Base-by-base conservation (phyloP, 2,888 invertebrate species). In the Aporophyla lueneburgensis region DNA sequence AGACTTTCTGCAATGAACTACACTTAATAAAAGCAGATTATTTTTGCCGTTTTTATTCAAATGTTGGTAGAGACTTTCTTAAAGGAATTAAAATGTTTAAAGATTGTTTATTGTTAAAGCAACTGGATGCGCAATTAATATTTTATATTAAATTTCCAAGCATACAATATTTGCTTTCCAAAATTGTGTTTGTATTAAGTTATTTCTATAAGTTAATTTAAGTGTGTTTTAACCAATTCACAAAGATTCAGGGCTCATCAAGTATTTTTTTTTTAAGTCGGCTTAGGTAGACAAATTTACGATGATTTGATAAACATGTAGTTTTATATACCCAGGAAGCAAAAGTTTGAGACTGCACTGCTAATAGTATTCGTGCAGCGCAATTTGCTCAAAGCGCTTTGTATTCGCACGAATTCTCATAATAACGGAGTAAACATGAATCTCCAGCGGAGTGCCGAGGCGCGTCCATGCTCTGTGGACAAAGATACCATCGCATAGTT, bases 141-240 rank as follows among this genome's bases (percentile, higher is more conserved):
- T 62, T 74, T 14, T 53, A n/a, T 73, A 59, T 84, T 74, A 73
- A 65, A 78, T 81, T 80, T 86, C 78, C 77, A 84, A 78, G 74
- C 75, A 43, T 77, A 77, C 53, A 65, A 72, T 70, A 46, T 72
- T 79, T 72, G 78, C 78, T 84, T 67, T 79, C 79, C 49, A 72
- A 76, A 70, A 73, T 71, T 78, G 73, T 72, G 59, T 80, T 73
- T 72, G 59, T 67, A 75, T 14, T 83, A 78, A 59, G 74, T 63
- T 65, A 63, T 79, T 76, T 70, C 9, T 78, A 71, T 75, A 73
- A 58, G 68, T 67, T 79, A 51, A 51, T 63, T 68, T 80, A 74
- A 68, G 78, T 77, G 51, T 83, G 67, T 80, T 81, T 85, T 74
- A 62, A 76, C 61, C 71, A 61, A 70, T 74, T 63, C 21, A 43